Evolutionary conservation across 2,797 vertebrate genomes (phyloP).

Genomic region (Sphenopsis melanotis): DNA sequence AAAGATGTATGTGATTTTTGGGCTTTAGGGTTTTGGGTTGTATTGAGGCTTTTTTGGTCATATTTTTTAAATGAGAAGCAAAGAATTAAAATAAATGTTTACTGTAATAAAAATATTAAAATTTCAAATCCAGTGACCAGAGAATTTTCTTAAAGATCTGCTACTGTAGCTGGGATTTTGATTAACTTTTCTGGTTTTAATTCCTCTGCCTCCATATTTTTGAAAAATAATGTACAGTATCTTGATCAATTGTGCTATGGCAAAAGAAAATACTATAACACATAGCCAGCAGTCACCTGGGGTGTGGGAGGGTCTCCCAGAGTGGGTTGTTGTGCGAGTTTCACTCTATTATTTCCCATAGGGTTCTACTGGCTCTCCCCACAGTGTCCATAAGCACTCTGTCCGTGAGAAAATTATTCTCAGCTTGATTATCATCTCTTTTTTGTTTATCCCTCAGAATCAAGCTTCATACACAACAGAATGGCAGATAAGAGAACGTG

Average conservation of each 20-base stretch:
- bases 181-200: neutral
- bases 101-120: neutral
- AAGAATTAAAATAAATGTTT: neutral
- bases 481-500: neutral
- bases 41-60: fast-evolving
- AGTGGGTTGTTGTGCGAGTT: neutral
- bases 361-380: neutral
- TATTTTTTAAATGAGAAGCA: neutral
- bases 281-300: neutral
- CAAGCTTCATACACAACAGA: neutral
- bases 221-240: neutral
- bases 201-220: neutral
- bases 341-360: neutral
- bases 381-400: neutral
- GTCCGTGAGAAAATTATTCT: neutral
- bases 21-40: neutral
- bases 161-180: neutral
- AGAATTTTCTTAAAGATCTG: neutral
- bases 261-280: neutral
- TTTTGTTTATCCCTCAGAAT: slow-evolving; percentile 15
- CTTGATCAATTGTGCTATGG: neutral
- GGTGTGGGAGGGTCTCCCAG: neutral
- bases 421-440: neutral
- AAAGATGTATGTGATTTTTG: neutral
- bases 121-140: neutral